Base-by-base conservation (phyloP, 2,797 vertebrate species). In the Eospalax fontanierii region DNA sequence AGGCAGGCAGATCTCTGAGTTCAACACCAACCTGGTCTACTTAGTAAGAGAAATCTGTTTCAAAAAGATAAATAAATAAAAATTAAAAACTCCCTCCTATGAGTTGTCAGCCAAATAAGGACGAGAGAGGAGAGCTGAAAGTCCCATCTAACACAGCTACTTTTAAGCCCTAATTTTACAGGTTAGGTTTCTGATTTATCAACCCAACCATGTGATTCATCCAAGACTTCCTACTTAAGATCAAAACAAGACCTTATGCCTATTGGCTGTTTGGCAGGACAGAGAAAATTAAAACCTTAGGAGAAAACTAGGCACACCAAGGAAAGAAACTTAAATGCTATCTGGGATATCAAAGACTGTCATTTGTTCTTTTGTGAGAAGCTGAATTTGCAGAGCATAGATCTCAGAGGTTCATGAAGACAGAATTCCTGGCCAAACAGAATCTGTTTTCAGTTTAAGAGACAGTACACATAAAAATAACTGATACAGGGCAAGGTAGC, bases 361-460 rank as follows among this genome's bases (percentile, higher is more conserved):
- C 28, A 7, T 26, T 82, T 70, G 19, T 81, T 91, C 87, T 95
- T 90, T 89, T 81, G 75, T 87, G 50, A 87, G 96, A 94, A 93
- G 57, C 65, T 93, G 79, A 63, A 89, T 90, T 75, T 85, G 74
- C 88, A 95, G 80, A 73, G 94, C 79, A 38, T 61, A 59, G 26
- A 89, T 90, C 87, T 94, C 63, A 78, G 33, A 85, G 9, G 24
- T 84, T 68, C 43, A 46, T 38, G 35, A 88, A 95, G 46, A 88
- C 82, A 84, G 80, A 88, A 90, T 24, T 30, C 79, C 59, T 87
- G 54, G 65, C 46, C 66, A 88, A 68, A 90, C 54, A 87, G 74
- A 85, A 88, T 83, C 74, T 95, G 35, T 93, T 94, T 94, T 92
- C 81, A 70, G 38, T 19, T 82, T 86, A 88, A 85, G 81, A 97